Evolutionary conservation across 2,113 vertebrate genomes (phyloP).

Genomic region (Lota lota): DNA sequence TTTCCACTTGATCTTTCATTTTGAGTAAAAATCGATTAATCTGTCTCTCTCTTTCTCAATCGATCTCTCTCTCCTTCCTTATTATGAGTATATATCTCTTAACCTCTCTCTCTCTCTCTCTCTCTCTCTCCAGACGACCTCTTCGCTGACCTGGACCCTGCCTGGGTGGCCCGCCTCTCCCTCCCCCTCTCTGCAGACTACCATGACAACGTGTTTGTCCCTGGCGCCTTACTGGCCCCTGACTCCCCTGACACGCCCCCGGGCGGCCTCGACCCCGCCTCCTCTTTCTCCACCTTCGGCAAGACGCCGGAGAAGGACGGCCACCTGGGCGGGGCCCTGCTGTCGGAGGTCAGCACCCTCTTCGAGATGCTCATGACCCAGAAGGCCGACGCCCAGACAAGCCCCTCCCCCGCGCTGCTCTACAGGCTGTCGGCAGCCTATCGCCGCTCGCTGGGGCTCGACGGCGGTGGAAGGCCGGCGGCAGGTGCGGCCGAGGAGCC

Average conservation of each 20-base stretch:
- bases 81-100: neutral
- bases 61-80: slow-evolving; percentile 1
- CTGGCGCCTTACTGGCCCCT: slow-evolving; percentile 51
- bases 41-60: neutral
- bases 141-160: slow-evolving; percentile 77
- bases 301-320: slow-evolving; percentile 74
- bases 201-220: slow-evolving; percentile 88
- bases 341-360: slow-evolving; percentile 91
- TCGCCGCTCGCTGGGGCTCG: slow-evolving; percentile 78
- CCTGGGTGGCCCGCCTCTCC: slow-evolving; percentile 88
- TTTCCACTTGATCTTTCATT: neutral
- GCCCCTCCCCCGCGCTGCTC: slow-evolving; percentile 76
- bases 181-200: slow-evolving; percentile 82
- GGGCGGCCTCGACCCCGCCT: slow-evolving; percentile 64
- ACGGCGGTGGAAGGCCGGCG: slow-evolving; percentile 12
- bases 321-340: slow-evolving; percentile 78
- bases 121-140: slow-evolving; percentile 61
- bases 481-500: too few relatives aligned
- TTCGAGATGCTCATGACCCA: slow-evolving; percentile 89
- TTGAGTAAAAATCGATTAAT: too few relatives aligned
- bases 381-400: slow-evolving; percentile 74
- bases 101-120: neutral
- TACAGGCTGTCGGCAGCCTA: slow-evolving; percentile 83
- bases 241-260: slow-evolving; percentile 44
- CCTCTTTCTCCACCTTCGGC: slow-evolving; percentile 90